Evolutionary conservation across 2,113 vertebrate species (phyloP).

Genomic region (Menura novaehollandiae): DNA sequence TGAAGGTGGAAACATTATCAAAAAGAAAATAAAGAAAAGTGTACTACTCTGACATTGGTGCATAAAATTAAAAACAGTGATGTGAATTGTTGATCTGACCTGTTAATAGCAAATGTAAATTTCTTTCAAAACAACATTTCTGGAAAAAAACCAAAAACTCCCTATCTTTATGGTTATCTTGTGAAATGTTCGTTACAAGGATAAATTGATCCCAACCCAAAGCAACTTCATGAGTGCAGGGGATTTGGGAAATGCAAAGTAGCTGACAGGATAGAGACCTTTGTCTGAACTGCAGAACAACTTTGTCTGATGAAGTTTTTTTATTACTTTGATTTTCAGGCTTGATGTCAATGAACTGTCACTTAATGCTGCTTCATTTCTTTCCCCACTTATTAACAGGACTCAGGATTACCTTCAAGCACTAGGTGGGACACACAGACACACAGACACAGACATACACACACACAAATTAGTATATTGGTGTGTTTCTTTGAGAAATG

Average conservation of each 20-base stretch:
- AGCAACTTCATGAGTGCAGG: background rate
- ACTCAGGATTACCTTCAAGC: background rate
- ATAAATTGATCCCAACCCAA: background rate
- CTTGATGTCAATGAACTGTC: background rate
- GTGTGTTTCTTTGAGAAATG: constrained; percentile 32
- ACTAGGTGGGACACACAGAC: background rate
- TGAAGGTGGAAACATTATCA: background rate
- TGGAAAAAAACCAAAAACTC: background rate
- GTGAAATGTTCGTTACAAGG: background rate
- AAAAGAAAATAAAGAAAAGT: constrained; percentile 7
- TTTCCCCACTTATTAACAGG: background rate
- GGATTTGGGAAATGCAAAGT: background rate
- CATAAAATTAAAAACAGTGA: background rate
- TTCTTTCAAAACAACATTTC: background rate
- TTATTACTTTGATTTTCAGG: background rate
- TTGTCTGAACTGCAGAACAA: background rate
- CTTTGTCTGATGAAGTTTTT: background rate
- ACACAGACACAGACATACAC: background rate
- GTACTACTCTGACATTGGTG: background rate
- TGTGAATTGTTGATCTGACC: background rate
- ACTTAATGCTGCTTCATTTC: background rate
- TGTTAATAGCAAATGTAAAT: background rate
- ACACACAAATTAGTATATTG: background rate
- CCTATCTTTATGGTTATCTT: background rate
- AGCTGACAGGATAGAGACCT: background rate